These are phyloP conservation scores for Rhagologus leucostigma DNA, from an alignment of 2,113 vertebrate species.

Conservation along the genomic window DNA sequence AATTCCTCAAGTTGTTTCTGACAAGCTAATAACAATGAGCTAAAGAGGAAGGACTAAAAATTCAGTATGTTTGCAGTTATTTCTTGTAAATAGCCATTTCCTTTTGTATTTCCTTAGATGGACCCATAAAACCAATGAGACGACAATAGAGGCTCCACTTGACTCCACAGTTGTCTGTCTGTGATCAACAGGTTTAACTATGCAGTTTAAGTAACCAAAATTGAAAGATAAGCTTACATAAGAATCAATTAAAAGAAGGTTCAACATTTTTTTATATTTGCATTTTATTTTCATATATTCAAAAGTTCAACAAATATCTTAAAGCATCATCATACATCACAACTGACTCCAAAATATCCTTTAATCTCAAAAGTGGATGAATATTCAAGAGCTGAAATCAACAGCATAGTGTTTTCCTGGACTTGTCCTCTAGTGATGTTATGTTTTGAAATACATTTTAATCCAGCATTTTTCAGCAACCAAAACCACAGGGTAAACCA, in stretches of 20 bases:
- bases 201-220: not conserved
- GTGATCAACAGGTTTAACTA: not conserved
- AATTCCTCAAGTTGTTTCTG: not conserved
- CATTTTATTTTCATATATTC: constrained; percentile 35
- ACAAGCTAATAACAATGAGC: not conserved
- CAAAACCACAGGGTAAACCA: not conserved
- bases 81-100: not conserved
- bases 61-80: not conserved
- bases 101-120: not conserved
- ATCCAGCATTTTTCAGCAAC: not conserved
- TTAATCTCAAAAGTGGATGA: not conserved
- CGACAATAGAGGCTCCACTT: not conserved
- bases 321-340: not conserved
- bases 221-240: not conserved
- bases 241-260: not conserved
- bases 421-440: not conserved
- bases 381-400: not conserved
- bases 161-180: not conserved
- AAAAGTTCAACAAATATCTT: not conserved
- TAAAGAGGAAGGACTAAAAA: not conserved
- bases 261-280: not conserved
- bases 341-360: not conserved
- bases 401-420: not conserved
- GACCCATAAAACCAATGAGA: not conserved
- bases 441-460: not conserved